Conservation (phyloP, 2,888 invertebrate genomes). For the Cepaea hortensis region DNA sequence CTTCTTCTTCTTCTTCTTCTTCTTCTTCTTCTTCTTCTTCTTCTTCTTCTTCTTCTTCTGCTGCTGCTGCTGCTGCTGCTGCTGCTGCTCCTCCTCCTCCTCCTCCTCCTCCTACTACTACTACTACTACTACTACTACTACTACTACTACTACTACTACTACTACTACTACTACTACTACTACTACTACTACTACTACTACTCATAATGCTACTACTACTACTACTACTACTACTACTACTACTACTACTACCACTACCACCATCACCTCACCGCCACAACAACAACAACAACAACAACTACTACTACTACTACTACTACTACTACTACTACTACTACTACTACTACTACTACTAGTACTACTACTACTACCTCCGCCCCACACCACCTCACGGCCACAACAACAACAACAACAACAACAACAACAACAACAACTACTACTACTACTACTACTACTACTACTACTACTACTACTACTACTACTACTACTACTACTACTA, state of each 20-base stretch:
- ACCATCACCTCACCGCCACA: too few species aligned
- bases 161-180: too few species aligned
- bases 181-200: too few species aligned
- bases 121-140: too few species aligned
- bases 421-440: neutral
- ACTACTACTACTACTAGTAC: neutral
- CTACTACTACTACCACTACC: too few species aligned
- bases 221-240: too few species aligned
- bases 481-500: constrained; percentile 4
- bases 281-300: too few species aligned
- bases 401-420: constrained; percentile 25
- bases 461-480: constrained; percentile 6
- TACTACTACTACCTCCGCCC: neutral
- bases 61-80: too few species aligned
- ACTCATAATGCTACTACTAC: too few species aligned
- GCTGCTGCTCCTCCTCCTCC: neutral
- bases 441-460: constrained; percentile 19
- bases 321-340: neutral
- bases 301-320: too few species aligned
- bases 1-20: neutral
- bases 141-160: too few species aligned
- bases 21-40: neutral
- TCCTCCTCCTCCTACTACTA: too few species aligned
- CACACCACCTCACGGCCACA: neutral
- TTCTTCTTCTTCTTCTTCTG: neutral